Evolutionary conservation across 2,888 invertebrate species (phyloP), one percentile per base, ranked within the genome.

Genomic region (Dexiosoma caninum): DNA sequence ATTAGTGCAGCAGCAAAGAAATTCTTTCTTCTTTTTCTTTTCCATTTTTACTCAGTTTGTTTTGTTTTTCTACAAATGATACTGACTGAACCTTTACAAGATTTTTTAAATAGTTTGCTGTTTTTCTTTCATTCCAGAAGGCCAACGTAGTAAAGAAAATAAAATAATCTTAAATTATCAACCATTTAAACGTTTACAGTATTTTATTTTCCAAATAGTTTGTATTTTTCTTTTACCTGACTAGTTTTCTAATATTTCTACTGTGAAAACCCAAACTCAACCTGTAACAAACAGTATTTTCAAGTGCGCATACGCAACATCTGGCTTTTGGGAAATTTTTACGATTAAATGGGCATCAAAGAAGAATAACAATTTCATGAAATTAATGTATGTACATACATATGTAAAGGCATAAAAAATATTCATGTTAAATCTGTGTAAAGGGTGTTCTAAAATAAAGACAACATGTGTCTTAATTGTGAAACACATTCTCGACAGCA

Each of bases 81-180:
- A 70, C 59, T 80, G 79, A 70, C 59, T 80, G 79, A 75, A 80
- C 79, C 79, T 80, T 75, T 70, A 64, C 72, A 66, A 70, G 49
- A 76, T 76, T 72, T 40, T 70, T 32, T 12, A 62, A 77, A 77
- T 77, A 46, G 60, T 67, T 59, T 46, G 3, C 10, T n/a, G 49
- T 42, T 27, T 30, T 8, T 60, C n/a, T 37, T 66, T 74, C 66
- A 14, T 57, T 37, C n/a, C 16, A 57, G 42, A 32, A 57, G 35
- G 21, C 44, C 44, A 64, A 57, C 19, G 30, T 23, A 16, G 9
- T n/a, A 37, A 2, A 53, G 10, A 23, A 57, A 71, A 64, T n/a
- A 71, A 67, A 67, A 71, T 81, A 81, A 81, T 81, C 80, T 71
- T 53, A 72, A 76, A 67, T 80, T 80, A 76, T 62, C 60, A 67